Base-by-base conservation (phyloP, 2,113 vertebrate genomes). In the Oncorhynchus mykiss region DNA sequence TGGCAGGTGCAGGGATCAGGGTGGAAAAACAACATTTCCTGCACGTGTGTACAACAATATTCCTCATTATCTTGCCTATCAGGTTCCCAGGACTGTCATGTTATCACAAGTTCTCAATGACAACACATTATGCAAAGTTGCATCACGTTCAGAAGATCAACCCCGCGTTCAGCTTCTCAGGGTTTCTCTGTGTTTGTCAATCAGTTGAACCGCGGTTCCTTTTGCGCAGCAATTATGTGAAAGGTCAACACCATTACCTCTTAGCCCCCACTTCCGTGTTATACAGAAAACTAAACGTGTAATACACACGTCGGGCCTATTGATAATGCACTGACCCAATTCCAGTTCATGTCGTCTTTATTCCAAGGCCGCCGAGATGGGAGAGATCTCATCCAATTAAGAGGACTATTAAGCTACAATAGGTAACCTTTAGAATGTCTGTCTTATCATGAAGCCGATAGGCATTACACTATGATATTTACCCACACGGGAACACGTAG, bases 1-100 rank as follows among this genome's bases (percentile, higher is more conserved):
- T 87, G 45, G 39, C 77, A 51, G 74, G 82, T 78, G 74, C 82
- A 89, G 82, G 73, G 78, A 90, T 90, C 87, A 88, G 78, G 27
- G 79, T 54, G 31, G 80, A 76, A 82, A 87, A 88, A 90, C 82
- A 85, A 81, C 86, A 88, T 90, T 87, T 87, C 84, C 82, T 82
- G 79, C 81, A 88, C 82, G 82, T 91, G 85, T 90, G 83, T 86
- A 81, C 73, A 82, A 79, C 86, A 88, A 86, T 81, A 69, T 67
- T 78, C 74, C 62, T 84, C 78, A 86, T 90, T 85, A 91, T 89
- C 82, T 88, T 62, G 76, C 69, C 78, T 76, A 89, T 89, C 78
- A 74, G 76, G 74, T 51, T 71, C 57, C 70, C 79, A 81, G 12
- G 78, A 79, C 54, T 80, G 82, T 79, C 81, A 29, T 25, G 71